Percentiles rank a stretch among this genome's conserved stretches.
phyloP scores from a whole-genome alignment of 1,140 invertebrate genomes.

The Heliconius eleuchia region DNA sequence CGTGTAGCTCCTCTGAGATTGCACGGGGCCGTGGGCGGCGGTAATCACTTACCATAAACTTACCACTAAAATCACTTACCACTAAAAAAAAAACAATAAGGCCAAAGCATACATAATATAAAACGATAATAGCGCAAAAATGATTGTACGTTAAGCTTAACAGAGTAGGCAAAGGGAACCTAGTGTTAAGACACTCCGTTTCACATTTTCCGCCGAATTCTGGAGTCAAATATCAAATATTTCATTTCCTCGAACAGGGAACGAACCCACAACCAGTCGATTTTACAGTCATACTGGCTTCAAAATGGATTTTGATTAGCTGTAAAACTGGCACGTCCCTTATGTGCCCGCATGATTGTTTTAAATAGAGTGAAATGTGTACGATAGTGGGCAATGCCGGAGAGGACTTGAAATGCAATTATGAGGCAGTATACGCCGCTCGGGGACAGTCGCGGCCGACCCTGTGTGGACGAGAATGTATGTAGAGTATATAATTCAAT shows the following conservation, averaged over 20 bases:
- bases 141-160: no score
- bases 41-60: no score
- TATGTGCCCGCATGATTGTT: conserved; percentile 21
- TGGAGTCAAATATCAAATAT: no score
- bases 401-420: conserved; percentile 66
- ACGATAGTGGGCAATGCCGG: conserved; percentile 39
- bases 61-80: no score
- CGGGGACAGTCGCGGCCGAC: conserved; percentile 44
- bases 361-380: conserved; percentile 23
- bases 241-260: no score
- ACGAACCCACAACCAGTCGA: no score
- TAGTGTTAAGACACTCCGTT: no score
- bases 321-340: background rate
- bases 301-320: background rate
- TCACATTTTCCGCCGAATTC: no score
- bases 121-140: background rate
- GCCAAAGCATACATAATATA: background rate
- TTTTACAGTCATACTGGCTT: no score
- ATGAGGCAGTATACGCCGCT: conserved; percentile 58
- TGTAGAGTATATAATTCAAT: conserved; percentile 17
- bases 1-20: no score
- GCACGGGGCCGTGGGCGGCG: no score
- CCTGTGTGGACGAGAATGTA: conserved; percentile 22
- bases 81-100: background rate
- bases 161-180: no score